Percentiles rank a stretch among this genome's conserved stretches.
Conservation (phyloP, 2,113 vertebrate species). For the Holacanthus passer region DNA sequence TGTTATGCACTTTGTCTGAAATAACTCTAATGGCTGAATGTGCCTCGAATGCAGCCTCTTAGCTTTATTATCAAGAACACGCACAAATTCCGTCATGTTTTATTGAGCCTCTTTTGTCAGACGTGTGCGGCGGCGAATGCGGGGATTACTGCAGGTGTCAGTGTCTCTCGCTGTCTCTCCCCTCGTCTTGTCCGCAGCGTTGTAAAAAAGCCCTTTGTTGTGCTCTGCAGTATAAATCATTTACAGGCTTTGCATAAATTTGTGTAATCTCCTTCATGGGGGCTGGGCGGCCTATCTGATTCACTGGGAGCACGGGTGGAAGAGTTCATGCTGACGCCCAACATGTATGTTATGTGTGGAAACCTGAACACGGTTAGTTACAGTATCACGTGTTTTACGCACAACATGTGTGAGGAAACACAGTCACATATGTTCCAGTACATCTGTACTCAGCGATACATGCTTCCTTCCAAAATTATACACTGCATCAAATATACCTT, state of each 20-base stretch:
- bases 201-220: slow-evolving; percentile 80
- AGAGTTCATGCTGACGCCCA: slow-evolving; percentile 28
- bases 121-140: slow-evolving; percentile 18
- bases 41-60: slow-evolving; percentile 16
- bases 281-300: slow-evolving; percentile 73
- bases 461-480: not conserved
- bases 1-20: slow-evolving; percentile 24
- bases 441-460: no score
- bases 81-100: slow-evolving; percentile 34
- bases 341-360: slow-evolving; percentile 26
- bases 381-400: not conserved
- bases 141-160: slow-evolving; percentile 58
- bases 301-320: slow-evolving; percentile 59
- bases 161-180: slow-evolving; percentile 39
- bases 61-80: slow-evolving; percentile 20
- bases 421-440: no score
- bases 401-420: slow-evolving; percentile 38
- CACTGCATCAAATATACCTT: not conserved
- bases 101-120: not conserved
- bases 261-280: slow-evolving; percentile 81
- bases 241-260: slow-evolving; percentile 85
- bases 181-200: slow-evolving; percentile 63
- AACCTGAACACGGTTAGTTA: slow-evolving; percentile 48
- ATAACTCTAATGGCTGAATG: slow-evolving; percentile 30
- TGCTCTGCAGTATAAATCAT: slow-evolving; percentile 82